Conservation (phyloP, 2,888 invertebrate genomes). For the Acrobasis consociella region DNA sequence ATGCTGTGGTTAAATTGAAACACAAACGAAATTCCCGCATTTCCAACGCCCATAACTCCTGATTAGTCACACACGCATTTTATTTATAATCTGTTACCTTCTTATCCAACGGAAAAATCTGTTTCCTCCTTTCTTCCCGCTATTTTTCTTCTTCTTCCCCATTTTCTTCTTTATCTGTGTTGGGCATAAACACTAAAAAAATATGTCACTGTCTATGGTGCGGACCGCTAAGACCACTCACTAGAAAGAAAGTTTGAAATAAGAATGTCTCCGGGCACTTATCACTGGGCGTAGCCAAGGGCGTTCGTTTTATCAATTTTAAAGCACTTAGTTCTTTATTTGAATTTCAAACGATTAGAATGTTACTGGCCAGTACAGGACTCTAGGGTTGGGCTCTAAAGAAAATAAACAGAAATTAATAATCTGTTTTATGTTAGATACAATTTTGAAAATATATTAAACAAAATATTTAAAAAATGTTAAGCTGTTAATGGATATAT, state of each 20-base stretch:
- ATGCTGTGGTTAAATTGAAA: no score
- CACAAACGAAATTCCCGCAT: no score
- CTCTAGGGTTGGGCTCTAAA: conserved; percentile 62
- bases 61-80: conserved; percentile 27
- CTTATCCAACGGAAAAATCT: conserved; percentile 77
- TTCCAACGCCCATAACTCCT: conserved; percentile 1
- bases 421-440: conserved; percentile 27
- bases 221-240: conserved; percentile 15
- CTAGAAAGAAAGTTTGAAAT: conserved; percentile 21
- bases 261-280: conserved; percentile 22
- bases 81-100: conserved; percentile 55
- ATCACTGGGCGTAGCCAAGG: conserved; percentile 24
- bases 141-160: conserved; percentile 78
- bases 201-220: conserved; percentile 47
- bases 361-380: conserved; percentile 64
- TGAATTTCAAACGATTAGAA: conserved; percentile 45
- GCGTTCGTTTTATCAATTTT: conserved; percentile 34
- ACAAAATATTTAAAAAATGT: neutral
- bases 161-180: conserved; percentile 49
- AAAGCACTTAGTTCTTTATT: conserved; percentile 46
- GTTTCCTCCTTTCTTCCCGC: conserved; percentile 64
- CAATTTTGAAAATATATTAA: conserved; percentile 28
- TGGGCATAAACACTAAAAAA: conserved; percentile 51
- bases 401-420: conserved; percentile 41
- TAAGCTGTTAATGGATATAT: neutral